Percentiles rank a stretch among this genome's conserved stretches.
These are phyloP conservation scores for Thecocarcelia acutangulata DNA, from an alignment of 2,888 invertebrate species.

Conservation along the genomic window DNA sequence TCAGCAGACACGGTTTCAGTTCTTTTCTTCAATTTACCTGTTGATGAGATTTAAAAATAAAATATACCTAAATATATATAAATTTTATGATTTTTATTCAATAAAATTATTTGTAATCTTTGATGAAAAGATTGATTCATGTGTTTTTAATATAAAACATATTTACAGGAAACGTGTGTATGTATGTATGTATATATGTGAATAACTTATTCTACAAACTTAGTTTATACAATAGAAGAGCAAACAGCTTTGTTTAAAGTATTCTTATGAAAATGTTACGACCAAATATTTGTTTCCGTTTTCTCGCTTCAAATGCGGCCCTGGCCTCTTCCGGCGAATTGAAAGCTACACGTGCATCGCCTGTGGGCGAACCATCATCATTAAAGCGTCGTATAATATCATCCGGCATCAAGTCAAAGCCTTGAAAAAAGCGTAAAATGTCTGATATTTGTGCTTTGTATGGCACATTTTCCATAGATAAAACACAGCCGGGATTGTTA, in stretches of 20 bases:
- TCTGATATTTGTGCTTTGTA: constrained; percentile 93
- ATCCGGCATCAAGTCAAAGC: constrained; percentile 89
- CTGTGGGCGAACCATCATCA: constrained; percentile 93
- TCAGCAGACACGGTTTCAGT: too few species aligned
- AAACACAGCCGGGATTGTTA: constrained; percentile 91
- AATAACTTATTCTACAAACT: constrained; percentile 11
- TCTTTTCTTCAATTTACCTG: too few species aligned
- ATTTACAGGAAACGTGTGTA: constrained; percentile 28
- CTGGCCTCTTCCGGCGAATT: constrained; percentile 89
- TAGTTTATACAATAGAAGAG: background rate
- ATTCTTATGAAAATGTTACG: constrained; percentile 78
- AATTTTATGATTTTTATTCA: constrained; percentile 6
- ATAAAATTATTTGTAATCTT: constrained; percentile 5
- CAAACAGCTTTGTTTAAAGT: constrained; percentile 68
- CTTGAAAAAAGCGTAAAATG: constrained; percentile 92
- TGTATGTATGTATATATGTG: constrained; percentile 9
- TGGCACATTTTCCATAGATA: constrained; percentile 94
- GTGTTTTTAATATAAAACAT: constrained; percentile 16
- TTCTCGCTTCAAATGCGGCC: constrained; percentile 84
- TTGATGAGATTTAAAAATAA: too few species aligned
- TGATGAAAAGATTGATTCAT: constrained; percentile 15
- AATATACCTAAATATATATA: too few species aligned
- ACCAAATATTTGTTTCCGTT: constrained; percentile 77
- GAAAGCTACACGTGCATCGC: constrained; percentile 95
- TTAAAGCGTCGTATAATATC: constrained; percentile 93